Percentiles rank a stretch among this genome's conserved stretches.
phyloP scores from a whole-genome alignment of 2,113 vertebrate genomes.

The Glareola pratincola region DNA sequence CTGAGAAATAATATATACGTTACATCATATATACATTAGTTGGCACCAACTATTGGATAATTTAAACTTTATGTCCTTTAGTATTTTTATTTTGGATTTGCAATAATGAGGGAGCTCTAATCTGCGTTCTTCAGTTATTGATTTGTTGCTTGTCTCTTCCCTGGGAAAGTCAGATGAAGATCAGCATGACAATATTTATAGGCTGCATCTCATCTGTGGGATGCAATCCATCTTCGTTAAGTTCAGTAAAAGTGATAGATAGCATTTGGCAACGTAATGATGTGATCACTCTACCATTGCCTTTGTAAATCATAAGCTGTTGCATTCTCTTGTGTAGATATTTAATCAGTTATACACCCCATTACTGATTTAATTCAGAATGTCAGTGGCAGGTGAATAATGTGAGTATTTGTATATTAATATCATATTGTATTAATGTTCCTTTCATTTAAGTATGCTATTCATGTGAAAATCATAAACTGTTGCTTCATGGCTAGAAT shows the following conservation, averaged over 20 bases:
- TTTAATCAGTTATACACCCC: slow-evolving; percentile 82
- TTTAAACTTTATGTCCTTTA: not conserved
- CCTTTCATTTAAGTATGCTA: slow-evolving; percentile 74
- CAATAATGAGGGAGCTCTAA: slow-evolving; percentile 28
- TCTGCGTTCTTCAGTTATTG: slow-evolving; percentile 70
- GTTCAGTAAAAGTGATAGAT: slow-evolving; percentile 84
- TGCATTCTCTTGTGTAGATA: slow-evolving; percentile 81
- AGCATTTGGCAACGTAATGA: slow-evolving; percentile 81
- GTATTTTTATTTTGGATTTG: not conserved
- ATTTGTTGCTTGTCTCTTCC: slow-evolving; percentile 71
- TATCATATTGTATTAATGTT: slow-evolving; percentile 79
- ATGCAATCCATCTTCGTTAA: slow-evolving; percentile 84
- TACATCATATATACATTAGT: not conserved
- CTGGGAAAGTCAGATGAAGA: slow-evolving; percentile 81
- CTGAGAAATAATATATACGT: not conserved
- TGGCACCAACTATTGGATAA: not conserved
- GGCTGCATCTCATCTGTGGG: slow-evolving; percentile 73
- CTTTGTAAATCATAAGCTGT: slow-evolving; percentile 82
- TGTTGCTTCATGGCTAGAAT: slow-evolving; percentile 72
- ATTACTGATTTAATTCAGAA: slow-evolving; percentile 82
- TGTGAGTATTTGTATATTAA: slow-evolving; percentile 80
- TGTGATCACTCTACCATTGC: slow-evolving; percentile 76
- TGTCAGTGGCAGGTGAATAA: slow-evolving; percentile 79
- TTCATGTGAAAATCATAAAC: slow-evolving; percentile 78
- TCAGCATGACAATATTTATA: slow-evolving; percentile 79